Conservation (phyloP, 2,888 invertebrate genomes). For the Phoenoteleia sp. region DNA sequence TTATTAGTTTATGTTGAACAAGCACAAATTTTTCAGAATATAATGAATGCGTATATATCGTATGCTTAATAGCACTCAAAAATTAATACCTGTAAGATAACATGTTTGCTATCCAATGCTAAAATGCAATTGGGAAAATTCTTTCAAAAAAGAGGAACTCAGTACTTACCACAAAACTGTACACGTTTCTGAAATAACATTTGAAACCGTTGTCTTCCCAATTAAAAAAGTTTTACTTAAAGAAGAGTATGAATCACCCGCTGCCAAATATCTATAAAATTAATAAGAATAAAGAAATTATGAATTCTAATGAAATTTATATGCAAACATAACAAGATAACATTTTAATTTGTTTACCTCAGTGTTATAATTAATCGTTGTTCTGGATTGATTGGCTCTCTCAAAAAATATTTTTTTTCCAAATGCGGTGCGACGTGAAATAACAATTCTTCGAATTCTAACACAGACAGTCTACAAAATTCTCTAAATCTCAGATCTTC, state of each 20-base stretch:
- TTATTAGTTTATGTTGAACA: no score
- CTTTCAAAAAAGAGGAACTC: background rate
- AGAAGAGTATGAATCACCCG: background rate
- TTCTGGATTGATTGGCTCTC: background rate
- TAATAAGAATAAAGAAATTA: background rate
- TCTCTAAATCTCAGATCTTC: conserved; percentile 10
- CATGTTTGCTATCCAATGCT: conserved; percentile 26
- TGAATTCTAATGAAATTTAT: background rate
- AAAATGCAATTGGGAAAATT: conserved; percentile 32
- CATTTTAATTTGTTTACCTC: background rate
- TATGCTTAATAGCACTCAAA: no score
- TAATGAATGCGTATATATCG: no score
- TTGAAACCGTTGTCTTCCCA: background rate
- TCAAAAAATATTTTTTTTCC: background rate
- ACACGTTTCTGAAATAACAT: conserved; percentile 27
- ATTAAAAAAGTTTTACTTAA: background rate
- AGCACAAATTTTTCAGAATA: no score
- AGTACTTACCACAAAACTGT: background rate
- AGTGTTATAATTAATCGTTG: conserved; percentile 3
- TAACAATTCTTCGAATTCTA: conserved; percentile 10
- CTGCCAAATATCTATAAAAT: conserved; percentile 3
- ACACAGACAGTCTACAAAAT: background rate
- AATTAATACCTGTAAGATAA: conserved; percentile 14
- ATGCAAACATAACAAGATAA: background rate
- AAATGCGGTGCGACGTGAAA: background rate